phyloP scores from a whole-genome alignment of 2,113 vertebrate genomes.

The Todiramphus saurophagus region DNA sequence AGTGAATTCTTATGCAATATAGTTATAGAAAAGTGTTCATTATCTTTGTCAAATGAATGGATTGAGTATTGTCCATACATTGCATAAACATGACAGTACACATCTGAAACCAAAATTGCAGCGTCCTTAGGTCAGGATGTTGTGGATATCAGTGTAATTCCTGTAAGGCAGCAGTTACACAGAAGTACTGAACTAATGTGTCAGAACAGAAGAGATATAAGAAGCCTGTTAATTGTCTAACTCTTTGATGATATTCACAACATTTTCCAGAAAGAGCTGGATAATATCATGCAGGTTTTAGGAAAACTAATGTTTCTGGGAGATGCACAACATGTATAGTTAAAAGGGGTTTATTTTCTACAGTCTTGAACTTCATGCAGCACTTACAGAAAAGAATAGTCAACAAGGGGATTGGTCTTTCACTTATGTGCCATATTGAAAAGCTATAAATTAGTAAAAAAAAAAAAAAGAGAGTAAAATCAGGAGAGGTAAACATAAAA shows the following conservation, averaged over 20 bases:
- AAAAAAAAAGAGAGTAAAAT: background rate
- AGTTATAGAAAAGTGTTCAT: background rate
- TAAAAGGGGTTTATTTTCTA: background rate
- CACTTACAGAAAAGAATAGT: background rate
- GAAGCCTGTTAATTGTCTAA: background rate
- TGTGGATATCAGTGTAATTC: background rate
- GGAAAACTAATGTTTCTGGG: background rate
- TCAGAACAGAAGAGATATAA: background rate
- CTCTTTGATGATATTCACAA: background rate
- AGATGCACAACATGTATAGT: background rate
- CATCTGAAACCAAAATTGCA: background rate
- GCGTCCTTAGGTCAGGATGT: background rate
- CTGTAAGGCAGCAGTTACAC: background rate
- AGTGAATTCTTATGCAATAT: background rate
- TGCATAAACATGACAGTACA: background rate
- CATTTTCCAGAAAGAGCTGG: background rate
- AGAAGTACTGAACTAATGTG: background rate
- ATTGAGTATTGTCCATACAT: background rate
- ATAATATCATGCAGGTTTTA: background rate
- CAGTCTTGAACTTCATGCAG: background rate
- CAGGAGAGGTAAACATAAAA: background rate
- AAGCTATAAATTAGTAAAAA: background rate
- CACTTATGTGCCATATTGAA: background rate
- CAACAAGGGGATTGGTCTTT: background rate
- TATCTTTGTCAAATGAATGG: background rate